Evolutionary conservation across 2,888 invertebrate genomes (phyloP).

Genomic region (Hyalella azteca): DNA sequence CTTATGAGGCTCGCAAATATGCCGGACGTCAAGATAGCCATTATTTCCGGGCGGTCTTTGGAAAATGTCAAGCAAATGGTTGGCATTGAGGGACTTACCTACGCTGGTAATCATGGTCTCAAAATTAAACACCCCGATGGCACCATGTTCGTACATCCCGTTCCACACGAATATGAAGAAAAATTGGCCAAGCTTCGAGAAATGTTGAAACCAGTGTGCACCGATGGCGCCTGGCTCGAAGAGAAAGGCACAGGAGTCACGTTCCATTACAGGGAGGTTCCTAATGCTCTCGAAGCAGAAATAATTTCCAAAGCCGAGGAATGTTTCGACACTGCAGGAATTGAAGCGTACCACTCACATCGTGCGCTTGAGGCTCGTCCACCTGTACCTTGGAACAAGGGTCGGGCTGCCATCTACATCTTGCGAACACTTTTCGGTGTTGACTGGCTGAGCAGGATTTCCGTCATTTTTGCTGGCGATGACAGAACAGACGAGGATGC

Average conservation of each 20-base stretch:
- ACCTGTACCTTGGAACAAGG: slow-evolving; percentile 90
- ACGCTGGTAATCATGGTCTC: slow-evolving; percentile 65
- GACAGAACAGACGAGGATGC: slow-evolving; percentile 63
- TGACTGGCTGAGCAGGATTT: slow-evolving; percentile 79
- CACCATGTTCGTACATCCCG: slow-evolving; percentile 64
- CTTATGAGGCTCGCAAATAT: slow-evolving; percentile 63
- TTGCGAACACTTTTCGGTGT: slow-evolving; percentile 86
- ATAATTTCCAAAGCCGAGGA: slow-evolving; percentile 62
- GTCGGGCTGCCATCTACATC: slow-evolving; percentile 87
- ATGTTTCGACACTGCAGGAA: slow-evolving; percentile 63
- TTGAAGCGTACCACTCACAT: slow-evolving; percentile 68
- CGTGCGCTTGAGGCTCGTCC: slow-evolving; percentile 90
- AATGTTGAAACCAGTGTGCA: slow-evolving; percentile 70
- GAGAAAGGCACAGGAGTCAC: slow-evolving; percentile 64
- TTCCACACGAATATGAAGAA: slow-evolving; percentile 64
- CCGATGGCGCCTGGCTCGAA: slow-evolving; percentile 65
- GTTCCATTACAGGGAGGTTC: slow-evolving; percentile 64
- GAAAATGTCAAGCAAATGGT: slow-evolving; percentile 64
- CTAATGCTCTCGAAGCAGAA: slow-evolving; percentile 60
- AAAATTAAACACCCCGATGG: slow-evolving; percentile 65
- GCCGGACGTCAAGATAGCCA: slow-evolving; percentile 64
- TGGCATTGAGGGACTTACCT: slow-evolving; percentile 64
- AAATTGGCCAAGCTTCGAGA: slow-evolving; percentile 66
- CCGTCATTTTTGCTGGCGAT: slow-evolving; percentile 64
- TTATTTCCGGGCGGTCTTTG: slow-evolving; percentile 64